Evolutionary conservation across 2,113 vertebrate genomes (phyloP).

Genomic region (Boulengeromyrus knoepffleri): DNA sequence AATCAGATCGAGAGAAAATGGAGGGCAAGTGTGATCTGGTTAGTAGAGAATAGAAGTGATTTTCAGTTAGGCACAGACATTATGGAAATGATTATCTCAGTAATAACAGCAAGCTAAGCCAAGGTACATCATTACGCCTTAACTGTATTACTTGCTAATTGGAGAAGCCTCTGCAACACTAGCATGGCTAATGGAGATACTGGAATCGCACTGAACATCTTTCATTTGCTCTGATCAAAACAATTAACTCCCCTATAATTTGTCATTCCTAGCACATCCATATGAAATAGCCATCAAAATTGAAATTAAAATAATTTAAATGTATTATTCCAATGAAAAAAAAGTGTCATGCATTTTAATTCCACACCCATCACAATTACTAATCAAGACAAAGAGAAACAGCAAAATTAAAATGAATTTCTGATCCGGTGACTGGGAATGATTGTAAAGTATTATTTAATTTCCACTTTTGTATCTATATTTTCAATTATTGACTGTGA

Average conservation of each 20-base stretch:
- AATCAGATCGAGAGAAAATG: not conserved
- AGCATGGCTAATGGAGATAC: not conserved
- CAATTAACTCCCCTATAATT: not conserved
- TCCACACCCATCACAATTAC: not conserved
- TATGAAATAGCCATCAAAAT: not conserved
- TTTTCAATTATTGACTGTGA: not conserved
- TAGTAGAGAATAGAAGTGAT: not conserved
- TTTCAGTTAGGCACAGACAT: not conserved
- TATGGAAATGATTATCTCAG: not conserved
- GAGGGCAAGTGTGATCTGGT: not conserved
- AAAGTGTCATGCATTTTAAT: not conserved
- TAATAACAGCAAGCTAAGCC: not conserved
- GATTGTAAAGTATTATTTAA: not conserved
- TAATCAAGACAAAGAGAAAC: not conserved
- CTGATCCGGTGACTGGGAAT: not conserved
- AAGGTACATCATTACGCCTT: not conserved
- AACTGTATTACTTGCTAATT: constrained; percentile 8
- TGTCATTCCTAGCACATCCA: not conserved
- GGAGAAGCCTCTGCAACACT: not conserved
- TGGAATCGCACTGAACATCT: not conserved
- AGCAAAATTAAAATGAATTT: not conserved
- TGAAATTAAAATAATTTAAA: not conserved
- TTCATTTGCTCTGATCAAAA: not conserved
- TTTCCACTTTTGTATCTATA: not conserved
- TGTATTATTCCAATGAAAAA: not conserved